Percentiles rank a stretch among this genome's conserved stretches.
These are phyloP conservation scores for Sceliomorpha sp. DNA, from an alignment of 2,888 invertebrate species.

Conservation along the genomic window DNA sequence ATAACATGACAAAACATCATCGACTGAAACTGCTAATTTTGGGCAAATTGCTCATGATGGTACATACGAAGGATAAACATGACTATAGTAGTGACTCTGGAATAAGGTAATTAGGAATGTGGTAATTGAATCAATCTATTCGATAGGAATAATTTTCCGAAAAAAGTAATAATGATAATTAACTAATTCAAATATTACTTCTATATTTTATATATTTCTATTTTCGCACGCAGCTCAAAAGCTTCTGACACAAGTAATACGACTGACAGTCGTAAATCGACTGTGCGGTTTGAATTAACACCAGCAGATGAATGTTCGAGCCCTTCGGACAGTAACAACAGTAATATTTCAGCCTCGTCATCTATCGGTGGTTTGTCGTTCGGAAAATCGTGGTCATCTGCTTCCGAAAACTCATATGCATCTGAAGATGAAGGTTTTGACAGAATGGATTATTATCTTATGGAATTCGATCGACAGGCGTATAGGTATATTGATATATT, in stretches of 20 bases:
- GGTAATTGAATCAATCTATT: neutral
- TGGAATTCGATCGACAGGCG: slow-evolving; percentile 72
- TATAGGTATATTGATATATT: slow-evolving; percentile 67
- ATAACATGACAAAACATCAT: slow-evolving; percentile 92
- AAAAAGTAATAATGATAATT: slow-evolving; percentile 1
- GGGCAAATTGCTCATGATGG: slow-evolving; percentile 84
- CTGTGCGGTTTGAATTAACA: slow-evolving; percentile 68
- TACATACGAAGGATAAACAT: slow-evolving; percentile 69
- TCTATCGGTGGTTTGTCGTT: slow-evolving; percentile 64
- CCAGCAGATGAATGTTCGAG: slow-evolving; percentile 73
- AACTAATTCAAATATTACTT: slow-evolving; percentile 1
- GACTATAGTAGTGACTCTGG: slow-evolving; percentile 69
- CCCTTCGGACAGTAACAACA: slow-evolving; percentile 81
- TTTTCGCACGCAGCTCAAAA: slow-evolving; percentile 65
- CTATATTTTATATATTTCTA: slow-evolving; percentile 7
- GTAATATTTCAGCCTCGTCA: slow-evolving; percentile 67
- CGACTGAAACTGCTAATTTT: slow-evolving; percentile 89
- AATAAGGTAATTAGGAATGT: slow-evolving; percentile 56
- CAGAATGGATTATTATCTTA: slow-evolving; percentile 68
- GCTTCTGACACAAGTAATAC: slow-evolving; percentile 68
- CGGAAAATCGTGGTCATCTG: slow-evolving; percentile 64
- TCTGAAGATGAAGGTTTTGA: slow-evolving; percentile 66
- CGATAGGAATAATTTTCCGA: neutral
- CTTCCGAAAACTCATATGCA: slow-evolving; percentile 66
- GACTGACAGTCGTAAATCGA: slow-evolving; percentile 58